Conservation (phyloP, 2,797 vertebrate genomes). For the Columba guinea region DNA sequence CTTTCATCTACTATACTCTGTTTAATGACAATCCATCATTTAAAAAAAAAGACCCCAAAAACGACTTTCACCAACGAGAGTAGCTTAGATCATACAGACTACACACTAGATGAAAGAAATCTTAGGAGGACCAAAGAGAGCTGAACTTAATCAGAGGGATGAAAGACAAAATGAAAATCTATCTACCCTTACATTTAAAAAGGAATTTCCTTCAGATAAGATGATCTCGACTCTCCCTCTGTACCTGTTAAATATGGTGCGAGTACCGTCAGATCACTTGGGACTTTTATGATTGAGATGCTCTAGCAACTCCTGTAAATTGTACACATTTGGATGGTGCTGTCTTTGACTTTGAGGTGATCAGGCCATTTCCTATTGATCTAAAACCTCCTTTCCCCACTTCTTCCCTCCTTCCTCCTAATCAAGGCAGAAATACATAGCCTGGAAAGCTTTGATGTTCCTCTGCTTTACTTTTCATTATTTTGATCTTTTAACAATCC, state of each 20-base stretch:
- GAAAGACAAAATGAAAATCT: slow-evolving; percentile 56
- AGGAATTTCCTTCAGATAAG: slow-evolving; percentile 63
- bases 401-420: slow-evolving; percentile 28
- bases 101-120: slow-evolving; percentile 54
- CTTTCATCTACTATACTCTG: slow-evolving; percentile 61
- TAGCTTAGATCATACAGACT: slow-evolving; percentile 54
- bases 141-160: slow-evolving; percentile 57
- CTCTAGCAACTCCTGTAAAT: slow-evolving; percentile 41
- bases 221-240: not conserved
- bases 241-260: slow-evolving; percentile 53
- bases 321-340: slow-evolving; percentile 40
- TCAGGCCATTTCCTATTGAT: slow-evolving; percentile 41
- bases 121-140: slow-evolving; percentile 48
- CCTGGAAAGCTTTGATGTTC: slow-evolving; percentile 63
- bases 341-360: slow-evolving; percentile 53
- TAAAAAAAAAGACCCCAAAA: slow-evolving; percentile 53
- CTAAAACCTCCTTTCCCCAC: not conserved
- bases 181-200: slow-evolving; percentile 52
- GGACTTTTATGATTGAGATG: slow-evolving; percentile 53
- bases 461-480: slow-evolving; percentile 50
- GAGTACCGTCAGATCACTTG: slow-evolving; percentile 29
- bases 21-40: slow-evolving; percentile 56
- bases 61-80: not conserved
- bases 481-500: slow-evolving; percentile 64
- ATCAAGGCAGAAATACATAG: slow-evolving; percentile 57